phyloP scores from a whole-genome alignment of 2,888 invertebrate species.

The Fissipunctia ypsillon region DNA sequence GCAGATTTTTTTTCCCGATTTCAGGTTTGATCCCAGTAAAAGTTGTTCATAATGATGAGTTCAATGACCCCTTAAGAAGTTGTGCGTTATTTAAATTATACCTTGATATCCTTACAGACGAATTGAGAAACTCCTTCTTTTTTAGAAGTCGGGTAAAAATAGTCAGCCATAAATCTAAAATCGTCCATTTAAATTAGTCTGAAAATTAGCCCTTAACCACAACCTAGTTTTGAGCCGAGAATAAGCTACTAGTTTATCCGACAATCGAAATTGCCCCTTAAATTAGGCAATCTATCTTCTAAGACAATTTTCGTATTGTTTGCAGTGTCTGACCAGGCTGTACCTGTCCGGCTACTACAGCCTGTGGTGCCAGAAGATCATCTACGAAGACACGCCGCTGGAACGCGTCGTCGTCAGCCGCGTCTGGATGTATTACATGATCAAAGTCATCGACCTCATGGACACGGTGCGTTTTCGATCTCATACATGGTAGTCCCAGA shows the following conservation, averaged over 20 bases:
- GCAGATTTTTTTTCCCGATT: too few species aligned
- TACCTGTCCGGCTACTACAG: slow-evolving; percentile 86
- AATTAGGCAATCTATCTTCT: neutral
- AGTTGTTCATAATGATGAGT: too few species aligned
- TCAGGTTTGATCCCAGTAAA: too few species aligned
- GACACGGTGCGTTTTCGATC: slow-evolving; percentile 80
- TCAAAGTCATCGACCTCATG: slow-evolving; percentile 86
- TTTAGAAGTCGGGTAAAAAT: too few species aligned
- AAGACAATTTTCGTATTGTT: slow-evolving; percentile 39
- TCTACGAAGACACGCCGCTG: slow-evolving; percentile 82
- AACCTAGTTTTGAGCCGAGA: neutral
- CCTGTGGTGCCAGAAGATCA: slow-evolving; percentile 87
- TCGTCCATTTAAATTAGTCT: neutral
- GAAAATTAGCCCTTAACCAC: neutral
- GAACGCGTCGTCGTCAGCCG: slow-evolving; percentile 80
- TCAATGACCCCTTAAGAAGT: too few species aligned
- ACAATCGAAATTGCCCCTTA: neutral
- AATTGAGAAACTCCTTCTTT: too few species aligned
- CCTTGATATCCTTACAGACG: too few species aligned
- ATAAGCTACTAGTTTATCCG: too few species aligned
- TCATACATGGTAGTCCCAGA: neutral
- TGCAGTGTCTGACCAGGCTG: slow-evolving; percentile 81
- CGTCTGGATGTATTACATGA: slow-evolving; percentile 86
- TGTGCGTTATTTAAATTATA: too few species aligned
- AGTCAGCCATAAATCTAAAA: too few species aligned